Evolutionary conservation across 2,113 vertebrate genomes (phyloP), one percentile per base, ranked within the genome.

Genomic region (Megaceryle maxima): DNA sequence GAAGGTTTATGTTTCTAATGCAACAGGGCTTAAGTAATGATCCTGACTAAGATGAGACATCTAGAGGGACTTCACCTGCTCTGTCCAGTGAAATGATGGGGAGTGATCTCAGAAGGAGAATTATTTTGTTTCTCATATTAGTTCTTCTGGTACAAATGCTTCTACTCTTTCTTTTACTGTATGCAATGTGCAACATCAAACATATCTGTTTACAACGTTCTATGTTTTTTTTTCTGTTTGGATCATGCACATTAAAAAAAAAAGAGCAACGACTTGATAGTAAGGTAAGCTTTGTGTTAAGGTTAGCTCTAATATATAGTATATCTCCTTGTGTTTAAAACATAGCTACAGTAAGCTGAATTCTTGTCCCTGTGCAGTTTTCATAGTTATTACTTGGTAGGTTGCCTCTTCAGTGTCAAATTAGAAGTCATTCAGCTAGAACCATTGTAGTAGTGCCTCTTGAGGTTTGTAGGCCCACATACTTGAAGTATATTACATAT

Each of bases 371-470:
- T 83, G 82, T 75, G 91, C 94, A 95, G 93, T 96, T 97, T 94
- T 95, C 94, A 78, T 79, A 93, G 89, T 94, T 93, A 97, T 97
- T 97, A 97, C 96, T 94, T 97, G 73, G 94, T 96, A 97, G 95
- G 95, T 96, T 97, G 95, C 95, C 91, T 97, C 85, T 79, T 97
- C 92, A 94, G 94, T 94, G 96, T 96, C 95, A 93, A 98, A 97
- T 97, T 96, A 97, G 96, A 96, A 94, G 88, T 97, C 91, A 90
- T 91, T 97, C 87, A 1, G 63, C 74, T 92, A 95, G 94, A 97
- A 97, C 92, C 84, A 90, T 95, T 94, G 84, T 88, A 87, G 43
- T 51, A 77, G 77, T 92, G 70, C 57, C 77, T 97, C 97, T 94
- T 57, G 97, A 92, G 94, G 82, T 91, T 96, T 96, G 93, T 76